These are phyloP conservation scores for Noctua comes DNA, from an alignment of 2,888 invertebrate genomes.

Conservation along the genomic window DNA sequence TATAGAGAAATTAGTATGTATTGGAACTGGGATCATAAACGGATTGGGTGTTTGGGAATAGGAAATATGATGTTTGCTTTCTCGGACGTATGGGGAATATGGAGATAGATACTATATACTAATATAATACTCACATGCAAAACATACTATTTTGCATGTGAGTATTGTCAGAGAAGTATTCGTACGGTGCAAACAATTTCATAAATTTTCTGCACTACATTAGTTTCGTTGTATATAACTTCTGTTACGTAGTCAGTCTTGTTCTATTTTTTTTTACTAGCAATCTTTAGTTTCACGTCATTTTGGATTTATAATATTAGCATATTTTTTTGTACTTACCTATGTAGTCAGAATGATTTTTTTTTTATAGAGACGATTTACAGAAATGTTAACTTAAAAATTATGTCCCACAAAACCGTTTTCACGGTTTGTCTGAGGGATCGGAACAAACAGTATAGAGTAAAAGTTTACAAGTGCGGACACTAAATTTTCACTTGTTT, in stretches of 20 bases:
- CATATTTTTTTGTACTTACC: background rate
- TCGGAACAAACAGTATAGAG: too few relatives aligned
- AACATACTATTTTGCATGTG: constrained; percentile 5
- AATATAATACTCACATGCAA: too few relatives aligned
- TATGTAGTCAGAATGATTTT: too few relatives aligned
- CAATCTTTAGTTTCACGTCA: background rate
- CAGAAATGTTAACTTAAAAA: too few relatives aligned
- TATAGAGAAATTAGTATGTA: constrained; percentile 45
- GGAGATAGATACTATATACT: background rate
- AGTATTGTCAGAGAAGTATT: background rate
- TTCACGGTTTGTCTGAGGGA: too few relatives aligned
- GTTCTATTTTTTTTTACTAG: background rate
- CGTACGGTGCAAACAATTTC: background rate
- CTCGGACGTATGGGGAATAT: background rate
- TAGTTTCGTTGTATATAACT: background rate
- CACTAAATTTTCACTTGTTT: too few relatives aligned
- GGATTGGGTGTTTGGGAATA: constrained; percentile 26
- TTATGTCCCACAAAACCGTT: too few relatives aligned
- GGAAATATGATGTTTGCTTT: constrained; percentile 28
- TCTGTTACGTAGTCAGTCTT: background rate
- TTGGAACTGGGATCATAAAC: constrained; percentile 33
- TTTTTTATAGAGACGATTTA: too few relatives aligned
- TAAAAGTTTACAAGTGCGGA: too few relatives aligned
- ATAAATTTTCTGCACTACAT: background rate
- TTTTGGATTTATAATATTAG: background rate